Percentiles rank a stretch among this genome's conserved stretches.
Evolutionary conservation across 2,797 vertebrate species (phyloP).

Genomic region (Odontamblyopus rebecca): DNA sequence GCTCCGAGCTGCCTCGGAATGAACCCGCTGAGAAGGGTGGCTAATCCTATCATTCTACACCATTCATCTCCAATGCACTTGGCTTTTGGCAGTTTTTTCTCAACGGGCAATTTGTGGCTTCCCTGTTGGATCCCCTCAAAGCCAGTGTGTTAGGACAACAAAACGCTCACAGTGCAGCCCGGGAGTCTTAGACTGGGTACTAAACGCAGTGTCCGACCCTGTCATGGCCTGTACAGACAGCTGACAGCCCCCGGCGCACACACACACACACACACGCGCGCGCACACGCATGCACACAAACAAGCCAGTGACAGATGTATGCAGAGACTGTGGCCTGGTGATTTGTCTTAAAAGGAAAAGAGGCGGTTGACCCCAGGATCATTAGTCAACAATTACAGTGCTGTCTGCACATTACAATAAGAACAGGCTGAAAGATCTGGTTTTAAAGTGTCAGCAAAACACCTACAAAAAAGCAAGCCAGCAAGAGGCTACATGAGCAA

Average conservation of each 20-base stretch:
- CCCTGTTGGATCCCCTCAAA: constrained; percentile 67
- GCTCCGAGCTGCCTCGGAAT: constrained; percentile 66
- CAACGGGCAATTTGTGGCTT: constrained; percentile 77
- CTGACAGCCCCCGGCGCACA: constrained; percentile 54
- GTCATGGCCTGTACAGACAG: constrained; percentile 65
- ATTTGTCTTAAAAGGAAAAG: constrained; percentile 56
- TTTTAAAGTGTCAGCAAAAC: constrained; percentile 40
- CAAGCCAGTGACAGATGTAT: constrained; percentile 69
- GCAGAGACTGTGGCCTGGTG: constrained; percentile 56
- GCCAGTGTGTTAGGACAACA: constrained; percentile 75
- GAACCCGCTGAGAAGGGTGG: constrained; percentile 66
- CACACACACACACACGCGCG: constrained; percentile 23
- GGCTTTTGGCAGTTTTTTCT: constrained; percentile 72
- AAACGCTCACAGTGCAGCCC: constrained; percentile 67
- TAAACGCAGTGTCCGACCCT: constrained; percentile 68
- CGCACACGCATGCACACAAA: constrained; percentile 35
- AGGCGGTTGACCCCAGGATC: constrained; percentile 44
- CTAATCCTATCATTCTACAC: constrained; percentile 78
- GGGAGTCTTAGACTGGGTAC: constrained; percentile 64
- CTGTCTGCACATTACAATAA: constrained; percentile 19
- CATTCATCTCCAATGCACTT: constrained; percentile 78
- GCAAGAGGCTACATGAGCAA: neutral
- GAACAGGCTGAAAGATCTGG: constrained; percentile 21
- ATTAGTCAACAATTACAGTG: constrained; percentile 57
- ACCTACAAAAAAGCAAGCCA: constrained; percentile 24